phyloP scores from a whole-genome alignment of 2,797 vertebrate species.

The Morelia viridis region DNA sequence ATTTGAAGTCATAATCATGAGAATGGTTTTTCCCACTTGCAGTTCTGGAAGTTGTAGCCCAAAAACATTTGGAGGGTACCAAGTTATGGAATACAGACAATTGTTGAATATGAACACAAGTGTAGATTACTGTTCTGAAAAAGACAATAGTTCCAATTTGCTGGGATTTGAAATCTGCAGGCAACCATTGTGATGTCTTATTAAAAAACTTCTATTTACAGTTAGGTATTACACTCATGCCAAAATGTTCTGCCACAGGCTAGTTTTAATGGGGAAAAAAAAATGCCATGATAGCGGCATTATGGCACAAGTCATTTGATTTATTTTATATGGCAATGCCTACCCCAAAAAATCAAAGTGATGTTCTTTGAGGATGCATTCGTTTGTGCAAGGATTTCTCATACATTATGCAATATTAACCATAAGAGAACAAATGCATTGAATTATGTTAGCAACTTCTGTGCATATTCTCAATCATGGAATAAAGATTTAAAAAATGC shows the following conservation, averaged over 20 bases:
- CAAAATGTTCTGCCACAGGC: neutral
- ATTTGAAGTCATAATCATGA: neutral
- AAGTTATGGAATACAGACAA: neutral
- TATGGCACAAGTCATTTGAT: conserved; percentile 8
- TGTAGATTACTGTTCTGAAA: neutral
- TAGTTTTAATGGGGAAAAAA: neutral
- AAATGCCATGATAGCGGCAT: neutral
- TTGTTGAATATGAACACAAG: neutral
- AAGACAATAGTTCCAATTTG: neutral
- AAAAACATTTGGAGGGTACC: neutral
- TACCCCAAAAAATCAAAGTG: conserved; percentile 29
- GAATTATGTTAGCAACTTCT: neutral
- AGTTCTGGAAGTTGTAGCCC: neutral
- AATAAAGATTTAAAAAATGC: neutral
- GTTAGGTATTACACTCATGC: neutral
- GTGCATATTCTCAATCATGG: neutral
- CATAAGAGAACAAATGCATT: conserved; percentile 21
- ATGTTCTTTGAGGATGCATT: conserved; percentile 41
- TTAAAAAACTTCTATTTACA: neutral
- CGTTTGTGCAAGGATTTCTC: conserved; percentile 44
- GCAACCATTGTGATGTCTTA: neutral
- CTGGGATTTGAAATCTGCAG: neutral
- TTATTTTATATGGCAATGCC: neutral
- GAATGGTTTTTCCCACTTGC: neutral
- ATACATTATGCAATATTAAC: conserved; percentile 58